These are phyloP conservation scores for Molossus molossus DNA, from an alignment of 2,797 vertebrate species.

Conservation along the genomic window DNA sequence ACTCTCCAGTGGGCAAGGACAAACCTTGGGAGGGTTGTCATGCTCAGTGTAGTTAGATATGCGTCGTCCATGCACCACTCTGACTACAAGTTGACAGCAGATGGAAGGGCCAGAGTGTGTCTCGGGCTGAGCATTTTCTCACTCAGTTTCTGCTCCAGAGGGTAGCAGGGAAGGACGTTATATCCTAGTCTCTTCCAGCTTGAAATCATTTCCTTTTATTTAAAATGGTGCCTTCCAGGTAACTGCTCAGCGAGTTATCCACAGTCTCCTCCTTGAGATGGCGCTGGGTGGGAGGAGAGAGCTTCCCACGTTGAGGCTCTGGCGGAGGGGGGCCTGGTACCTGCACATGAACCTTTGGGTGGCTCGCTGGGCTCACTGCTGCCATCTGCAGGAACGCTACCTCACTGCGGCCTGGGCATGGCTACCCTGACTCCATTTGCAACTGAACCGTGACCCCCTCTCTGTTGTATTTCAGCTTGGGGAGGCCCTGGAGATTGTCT, in stretches of 20 bases:
- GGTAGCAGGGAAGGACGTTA: background rate
- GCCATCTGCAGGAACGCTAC: background rate
- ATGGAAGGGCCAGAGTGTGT: no score
- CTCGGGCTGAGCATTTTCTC: background rate
- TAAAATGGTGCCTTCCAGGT: background rate
- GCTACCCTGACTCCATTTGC: background rate
- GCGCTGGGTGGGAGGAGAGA: background rate
- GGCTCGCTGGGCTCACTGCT: background rate
- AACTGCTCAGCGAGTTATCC: background rate
- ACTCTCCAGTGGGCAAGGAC: background rate
- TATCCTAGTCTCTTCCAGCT: background rate
- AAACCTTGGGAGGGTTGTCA: background rate
- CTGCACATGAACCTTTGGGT: fast-evolving
- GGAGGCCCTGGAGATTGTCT: background rate
- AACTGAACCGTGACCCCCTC: background rate
- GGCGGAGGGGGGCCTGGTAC: no score
- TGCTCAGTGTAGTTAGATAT: background rate
- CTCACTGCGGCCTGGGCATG: background rate
- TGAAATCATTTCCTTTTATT: background rate
- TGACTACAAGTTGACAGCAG: background rate
- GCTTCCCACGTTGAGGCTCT: background rate
- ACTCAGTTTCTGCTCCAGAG: background rate
- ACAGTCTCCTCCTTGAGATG: background rate
- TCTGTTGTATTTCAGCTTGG: background rate
- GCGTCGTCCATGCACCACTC: background rate